phyloP scores from a whole-genome alignment of 2,888 invertebrate genomes.

The Fissipunctia ypsillon region DNA sequence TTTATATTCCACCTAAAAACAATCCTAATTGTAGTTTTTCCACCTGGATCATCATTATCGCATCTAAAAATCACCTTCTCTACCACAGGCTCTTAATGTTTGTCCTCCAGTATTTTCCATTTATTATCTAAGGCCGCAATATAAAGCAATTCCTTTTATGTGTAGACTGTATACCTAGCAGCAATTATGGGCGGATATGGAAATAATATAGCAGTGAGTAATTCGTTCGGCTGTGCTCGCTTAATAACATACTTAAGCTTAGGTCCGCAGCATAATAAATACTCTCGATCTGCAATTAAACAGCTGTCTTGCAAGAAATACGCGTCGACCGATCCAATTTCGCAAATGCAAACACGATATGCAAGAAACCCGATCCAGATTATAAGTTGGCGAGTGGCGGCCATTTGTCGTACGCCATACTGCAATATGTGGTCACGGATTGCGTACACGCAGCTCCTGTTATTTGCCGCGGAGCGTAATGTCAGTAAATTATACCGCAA shows the following conservation, averaged over 20 bases:
- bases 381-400: constrained; percentile 79
- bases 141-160: constrained; percentile 7
- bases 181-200: constrained; percentile 57
- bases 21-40: background rate
- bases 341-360: constrained; percentile 82
- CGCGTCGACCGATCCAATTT: constrained; percentile 74
- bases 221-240: constrained; percentile 48
- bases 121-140: background rate
- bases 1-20: background rate
- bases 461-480: constrained; percentile 85
- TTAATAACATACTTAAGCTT: constrained; percentile 67
- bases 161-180: constrained; percentile 7
- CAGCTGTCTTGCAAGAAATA: constrained; percentile 74
- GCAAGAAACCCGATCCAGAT: constrained; percentile 83
- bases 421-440: constrained; percentile 76
- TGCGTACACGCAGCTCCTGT: constrained; percentile 84
- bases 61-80: too few relatives aligned
- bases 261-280: constrained; percentile 68
- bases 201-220: constrained; percentile 57
- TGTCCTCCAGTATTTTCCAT: background rate
- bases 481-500: constrained; percentile 85
- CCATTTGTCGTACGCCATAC: constrained; percentile 85
- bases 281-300: constrained; percentile 71
- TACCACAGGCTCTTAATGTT: too few relatives aligned
- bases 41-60: background rate